These are phyloP conservation scores for Tragelaphus buxtoni DNA, from an alignment of 2,113 vertebrate genomes.

Conservation along the genomic window DNA sequence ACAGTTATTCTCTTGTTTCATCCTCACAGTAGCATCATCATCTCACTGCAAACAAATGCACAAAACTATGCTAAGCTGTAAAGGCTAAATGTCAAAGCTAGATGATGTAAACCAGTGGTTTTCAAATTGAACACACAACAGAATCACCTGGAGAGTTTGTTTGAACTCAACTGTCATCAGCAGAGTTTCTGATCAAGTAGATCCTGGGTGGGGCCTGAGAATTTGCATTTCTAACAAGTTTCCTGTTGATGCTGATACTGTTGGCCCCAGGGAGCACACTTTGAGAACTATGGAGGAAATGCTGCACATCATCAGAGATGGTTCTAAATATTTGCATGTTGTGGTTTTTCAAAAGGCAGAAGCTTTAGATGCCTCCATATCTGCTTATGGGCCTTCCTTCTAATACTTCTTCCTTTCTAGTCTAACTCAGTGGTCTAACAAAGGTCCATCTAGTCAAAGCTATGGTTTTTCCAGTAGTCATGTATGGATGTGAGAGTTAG, in stretches of 20 bases:
- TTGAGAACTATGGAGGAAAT: neutral
- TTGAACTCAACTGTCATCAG: neutral
- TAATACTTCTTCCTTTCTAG: neutral
- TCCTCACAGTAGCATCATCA: neutral
- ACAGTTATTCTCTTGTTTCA: neutral
- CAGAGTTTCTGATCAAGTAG: neutral
- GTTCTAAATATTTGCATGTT: too few relatives aligned
- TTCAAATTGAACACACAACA: neutral
- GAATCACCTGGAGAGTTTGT: neutral
- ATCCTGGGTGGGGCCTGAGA: neutral
- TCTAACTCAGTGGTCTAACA: neutral
- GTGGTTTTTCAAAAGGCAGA: neutral
- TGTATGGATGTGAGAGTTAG: neutral
- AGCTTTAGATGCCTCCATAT: neutral
- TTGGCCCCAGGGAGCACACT: neutral
- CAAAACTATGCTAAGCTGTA: neutral
- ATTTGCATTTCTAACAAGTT: neutral
- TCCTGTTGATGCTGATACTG: neutral
- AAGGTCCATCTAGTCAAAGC: neutral
- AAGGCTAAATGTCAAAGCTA: neutral
- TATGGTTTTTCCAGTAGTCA: neutral
- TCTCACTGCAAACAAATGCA: neutral
- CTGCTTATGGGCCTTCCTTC: neutral
- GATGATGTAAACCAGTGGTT: neutral
- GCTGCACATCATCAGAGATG: too few relatives aligned